These are phyloP conservation scores for Myotis davidii DNA, from an alignment of 2,113 vertebrate species.

Conservation along the genomic window DNA sequence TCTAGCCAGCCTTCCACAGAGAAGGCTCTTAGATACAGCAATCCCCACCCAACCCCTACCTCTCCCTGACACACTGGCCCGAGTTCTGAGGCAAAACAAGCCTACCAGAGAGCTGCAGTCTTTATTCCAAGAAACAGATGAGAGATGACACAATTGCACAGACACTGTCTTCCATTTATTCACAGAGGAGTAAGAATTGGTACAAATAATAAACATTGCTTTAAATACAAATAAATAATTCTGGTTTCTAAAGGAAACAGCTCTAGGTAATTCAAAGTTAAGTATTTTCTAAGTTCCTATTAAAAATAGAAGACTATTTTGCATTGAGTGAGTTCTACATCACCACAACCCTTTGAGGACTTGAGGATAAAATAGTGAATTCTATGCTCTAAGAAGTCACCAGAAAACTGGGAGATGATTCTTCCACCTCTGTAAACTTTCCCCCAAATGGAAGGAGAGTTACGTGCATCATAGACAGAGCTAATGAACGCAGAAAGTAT, in stretches of 20 bases:
- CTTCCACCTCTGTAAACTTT: constrained; percentile 43
- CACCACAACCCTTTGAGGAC: constrained; percentile 58
- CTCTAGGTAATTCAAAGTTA: constrained; percentile 24
- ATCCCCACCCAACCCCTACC: neutral
- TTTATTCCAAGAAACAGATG: neutral
- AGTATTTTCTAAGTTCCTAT: constrained; percentile 73
- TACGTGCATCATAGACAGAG: constrained; percentile 46
- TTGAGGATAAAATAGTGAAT: constrained; percentile 66
- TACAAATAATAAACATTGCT: constrained; percentile 79
- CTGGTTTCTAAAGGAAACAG: constrained; percentile 72
- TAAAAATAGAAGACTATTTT: constrained; percentile 73
- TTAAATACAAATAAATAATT: constrained; percentile 85
- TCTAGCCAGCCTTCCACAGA: neutral
- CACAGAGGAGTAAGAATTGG: constrained; percentile 66
- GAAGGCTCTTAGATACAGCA: neutral
- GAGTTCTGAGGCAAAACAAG: neutral
- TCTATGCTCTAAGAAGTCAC: constrained; percentile 64
- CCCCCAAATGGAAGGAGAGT: constrained; percentile 47
- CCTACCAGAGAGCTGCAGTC: neutral
- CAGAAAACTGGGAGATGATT: constrained; percentile 51
- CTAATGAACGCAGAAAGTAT: constrained; percentile 53
- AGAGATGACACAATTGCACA: constrained; percentile 72
- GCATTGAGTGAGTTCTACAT: constrained; percentile 61
- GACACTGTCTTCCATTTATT: constrained; percentile 82
- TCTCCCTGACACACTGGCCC: neutral